phyloP scores from a whole-genome alignment of 2,113 vertebrate genomes.

The Xenopus borealis region DNA sequence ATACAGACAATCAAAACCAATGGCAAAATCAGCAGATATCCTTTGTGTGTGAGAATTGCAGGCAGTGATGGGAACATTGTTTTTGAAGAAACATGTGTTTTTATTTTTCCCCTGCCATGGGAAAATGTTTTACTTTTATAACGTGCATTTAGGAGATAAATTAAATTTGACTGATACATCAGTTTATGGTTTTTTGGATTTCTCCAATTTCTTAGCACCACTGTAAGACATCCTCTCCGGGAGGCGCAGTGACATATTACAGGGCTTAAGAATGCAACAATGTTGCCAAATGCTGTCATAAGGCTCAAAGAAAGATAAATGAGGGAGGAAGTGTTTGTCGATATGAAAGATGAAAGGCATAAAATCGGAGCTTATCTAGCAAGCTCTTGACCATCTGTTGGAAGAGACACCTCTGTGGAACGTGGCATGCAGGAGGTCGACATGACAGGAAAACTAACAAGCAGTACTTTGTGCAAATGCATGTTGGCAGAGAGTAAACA shows the following conservation, averaged over 20 bases:
- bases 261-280: neutral
- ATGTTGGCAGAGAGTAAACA: neutral
- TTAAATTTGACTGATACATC: neutral
- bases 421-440: slow-evolving; percentile 1
- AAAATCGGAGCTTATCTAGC: slow-evolving; percentile 12
- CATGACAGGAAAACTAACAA: slow-evolving; percentile 7
- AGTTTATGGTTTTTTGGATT: neutral
- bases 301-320: slow-evolving; percentile 3
- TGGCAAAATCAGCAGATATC: no score
- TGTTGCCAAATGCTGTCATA: neutral
- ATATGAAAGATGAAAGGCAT: slow-evolving; percentile 25
- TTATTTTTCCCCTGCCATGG: neutral
- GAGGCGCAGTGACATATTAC: neutral
- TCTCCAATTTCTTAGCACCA: neutral
- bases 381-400: slow-evolving; percentile 25
- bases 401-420: slow-evolving; percentile 6
- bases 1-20: no score
- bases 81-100: neutral
- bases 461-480: slow-evolving; percentile 1
- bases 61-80: neutral
- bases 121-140: neutral
- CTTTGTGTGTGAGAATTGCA: no score
- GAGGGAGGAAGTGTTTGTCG: slow-evolving; percentile 14
- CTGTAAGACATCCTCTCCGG: neutral
- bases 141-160: neutral